These are phyloP conservation scores for Periophthalmus modestus DNA, from an alignment of 2,113 vertebrate genomes.

Conservation along the genomic window DNA sequence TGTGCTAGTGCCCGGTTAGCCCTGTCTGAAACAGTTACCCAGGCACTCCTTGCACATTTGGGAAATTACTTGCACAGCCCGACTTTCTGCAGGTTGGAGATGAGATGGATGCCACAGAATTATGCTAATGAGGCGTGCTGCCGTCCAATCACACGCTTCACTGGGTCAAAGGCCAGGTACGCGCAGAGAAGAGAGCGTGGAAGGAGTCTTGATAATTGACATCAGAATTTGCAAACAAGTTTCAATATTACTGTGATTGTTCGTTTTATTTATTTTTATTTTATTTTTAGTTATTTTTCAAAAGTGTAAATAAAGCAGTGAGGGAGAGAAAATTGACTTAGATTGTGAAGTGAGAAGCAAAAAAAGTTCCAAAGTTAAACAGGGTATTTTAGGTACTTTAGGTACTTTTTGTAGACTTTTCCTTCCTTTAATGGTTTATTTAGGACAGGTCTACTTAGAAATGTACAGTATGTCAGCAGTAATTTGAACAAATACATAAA, in stretches of 20 bases:
- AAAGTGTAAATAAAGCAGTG: not conserved
- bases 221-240: not conserved
- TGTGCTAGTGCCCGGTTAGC: conserved; percentile 16
- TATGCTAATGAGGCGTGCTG: conserved; percentile 44
- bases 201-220: not conserved
- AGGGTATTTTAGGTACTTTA: too few relatives aligned
- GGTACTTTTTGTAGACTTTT: too few relatives aligned
- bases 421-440: too few relatives aligned
- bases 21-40: conserved; percentile 12
- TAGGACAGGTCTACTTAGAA: too few relatives aligned
- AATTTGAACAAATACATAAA: too few relatives aligned
- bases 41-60: not conserved
- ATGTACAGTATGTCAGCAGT: too few relatives aligned
- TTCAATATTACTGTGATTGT: not conserved
- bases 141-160: conserved; percentile 49
- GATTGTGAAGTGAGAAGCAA: not conserved
- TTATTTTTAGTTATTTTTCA: not conserved
- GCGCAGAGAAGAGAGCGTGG: not conserved
- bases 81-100: conserved; percentile 37
- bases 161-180: conserved; percentile 33
- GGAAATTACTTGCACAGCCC: not conserved
- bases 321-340: not conserved
- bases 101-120: conserved; percentile 36
- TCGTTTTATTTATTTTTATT: not conserved
- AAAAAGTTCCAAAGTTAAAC: not conserved